Evolutionary conservation across 2,113 vertebrate species (phyloP), one percentile per base, ranked within the genome.

Genomic region (Falcunculus frontatus): DNA sequence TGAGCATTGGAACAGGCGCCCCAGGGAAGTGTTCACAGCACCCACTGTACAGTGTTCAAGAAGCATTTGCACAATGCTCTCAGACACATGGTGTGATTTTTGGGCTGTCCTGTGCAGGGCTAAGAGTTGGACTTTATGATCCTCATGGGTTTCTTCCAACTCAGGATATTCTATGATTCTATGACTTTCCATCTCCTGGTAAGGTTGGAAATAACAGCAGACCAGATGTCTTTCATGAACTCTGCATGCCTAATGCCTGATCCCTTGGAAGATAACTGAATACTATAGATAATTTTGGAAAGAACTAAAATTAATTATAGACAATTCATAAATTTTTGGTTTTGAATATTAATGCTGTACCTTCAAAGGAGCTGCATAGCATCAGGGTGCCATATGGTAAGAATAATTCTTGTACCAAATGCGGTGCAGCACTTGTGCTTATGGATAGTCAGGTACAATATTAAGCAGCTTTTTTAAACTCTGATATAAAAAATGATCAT

Each of bases 1-100:
- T 42, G 50, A 2, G 21, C 21, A 9, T 26, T 56, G 32, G 18
- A 42, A 16, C 2, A 1, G 41, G 7, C 0, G 57, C 17, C 59
- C 5, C 32, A 42, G 42, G 3, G 42, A 23, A 65, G 8, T 19
- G 44, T 5, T 44, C 44, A 29, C 37, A 50, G 42, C 17, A n/a
- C 15, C 32, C 42, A 37, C 32, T 57, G 37, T n/a, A 29, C 9
- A 42, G 19, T 27, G 15, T 16, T 65, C 14, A 65, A 33, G 27
- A 76, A 44, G 5, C 3, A 9, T 29, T 65, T 50, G 3, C 2
- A 19, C 19, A 29, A 37, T 23, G 8, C 22, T 50, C 18, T 73
- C 42, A 65, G 50, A 12, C 37, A 65, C 15, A 9, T 23, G 32
- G 26, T 44, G 32, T 37, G 50, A 57, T 12, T 73, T 21, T 57